Evolutionary conservation across 2,797 vertebrate species (phyloP).

Genomic region (Gorsachius magnificus): DNA sequence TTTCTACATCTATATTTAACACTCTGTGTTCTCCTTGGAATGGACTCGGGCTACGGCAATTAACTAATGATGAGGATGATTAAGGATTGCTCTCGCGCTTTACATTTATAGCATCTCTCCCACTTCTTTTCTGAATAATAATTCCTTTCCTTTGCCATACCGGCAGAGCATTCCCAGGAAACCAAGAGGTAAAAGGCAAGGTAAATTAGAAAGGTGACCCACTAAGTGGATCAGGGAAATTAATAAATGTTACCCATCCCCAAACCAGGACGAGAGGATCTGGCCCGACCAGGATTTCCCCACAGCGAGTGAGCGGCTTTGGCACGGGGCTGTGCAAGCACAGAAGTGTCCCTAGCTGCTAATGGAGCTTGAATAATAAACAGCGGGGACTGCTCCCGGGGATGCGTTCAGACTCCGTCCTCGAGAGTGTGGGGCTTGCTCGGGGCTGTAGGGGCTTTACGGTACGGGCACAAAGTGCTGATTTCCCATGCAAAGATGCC

Average conservation of each 20-base stretch:
- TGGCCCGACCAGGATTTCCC: background rate
- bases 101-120: slow-evolving; percentile 33
- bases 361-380: background rate
- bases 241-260: background rate
- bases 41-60: slow-evolving; percentile 30
- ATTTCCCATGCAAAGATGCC: background rate
- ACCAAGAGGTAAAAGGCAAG: background rate
- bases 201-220: background rate
- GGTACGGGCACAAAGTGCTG: background rate
- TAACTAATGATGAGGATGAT: slow-evolving; percentile 52
- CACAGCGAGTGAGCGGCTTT: background rate
- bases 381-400: background rate
- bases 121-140: slow-evolving; percentile 27
- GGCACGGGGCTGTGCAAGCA: background rate
- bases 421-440: background rate
- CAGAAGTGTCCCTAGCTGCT: background rate
- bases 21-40: slow-evolving; percentile 19
- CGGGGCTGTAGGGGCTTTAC: background rate
- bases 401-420: background rate
- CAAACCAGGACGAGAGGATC: background rate
- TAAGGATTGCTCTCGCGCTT: slow-evolving; percentile 32
- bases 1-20: slow-evolving; percentile 47
- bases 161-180: background rate
- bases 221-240: background rate
- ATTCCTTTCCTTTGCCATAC: background rate